A percentile compares a stretch with the other conserved stretches of the same genome.
Evolutionary conservation across 2,888 invertebrate genomes (phyloP).

Genomic region (Sylvicola cinctus): DNA sequence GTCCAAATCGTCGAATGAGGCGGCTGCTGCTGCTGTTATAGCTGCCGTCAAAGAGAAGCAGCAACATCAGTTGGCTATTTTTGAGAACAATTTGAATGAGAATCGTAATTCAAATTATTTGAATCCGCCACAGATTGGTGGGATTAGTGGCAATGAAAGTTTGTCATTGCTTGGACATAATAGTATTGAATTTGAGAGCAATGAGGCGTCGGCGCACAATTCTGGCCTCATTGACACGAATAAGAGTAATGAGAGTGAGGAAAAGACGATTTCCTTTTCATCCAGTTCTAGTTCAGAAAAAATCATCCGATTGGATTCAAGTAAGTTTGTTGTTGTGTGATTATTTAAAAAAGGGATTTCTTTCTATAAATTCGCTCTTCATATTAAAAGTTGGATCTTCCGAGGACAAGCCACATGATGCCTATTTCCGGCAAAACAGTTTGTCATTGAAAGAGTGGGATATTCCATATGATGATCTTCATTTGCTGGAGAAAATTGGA

Average conservation of each 20-base stretch:
- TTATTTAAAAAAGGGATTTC: too few relatives aligned
- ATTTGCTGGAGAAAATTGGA: conserved; percentile 71
- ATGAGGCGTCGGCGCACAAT: not conserved
- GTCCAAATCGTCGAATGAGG: not conserved
- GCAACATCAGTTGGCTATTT: not conserved
- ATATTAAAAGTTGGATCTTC: conserved; percentile 15
- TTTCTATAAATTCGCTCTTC: conserved; percentile 6
- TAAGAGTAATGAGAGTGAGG: conserved; percentile 41
- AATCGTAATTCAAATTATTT: conserved; percentile 1
- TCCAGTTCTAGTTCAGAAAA: conserved; percentile 47
- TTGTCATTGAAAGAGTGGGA: conserved; percentile 91
- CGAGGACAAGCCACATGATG: conserved; percentile 49
- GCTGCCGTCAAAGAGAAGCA: not conserved
- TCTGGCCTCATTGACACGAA: conserved; percentile 19
- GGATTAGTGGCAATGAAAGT: not conserved
- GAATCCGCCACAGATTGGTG: conserved; percentile 10
- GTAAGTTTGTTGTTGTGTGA: too few relatives aligned
- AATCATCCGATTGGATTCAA: conserved; percentile 2
- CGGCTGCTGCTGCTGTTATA: not conserved
- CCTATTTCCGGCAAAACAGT: conserved; percentile 67
- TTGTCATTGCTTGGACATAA: not conserved
- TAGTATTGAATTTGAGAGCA: not conserved
- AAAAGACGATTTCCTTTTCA: conserved; percentile 42
- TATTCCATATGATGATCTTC: conserved; percentile 89
- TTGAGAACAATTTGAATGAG: not conserved